These are phyloP conservation scores for Ictalurus furcatus DNA, from an alignment of 2,113 vertebrate genomes.

Conservation along the genomic window DNA sequence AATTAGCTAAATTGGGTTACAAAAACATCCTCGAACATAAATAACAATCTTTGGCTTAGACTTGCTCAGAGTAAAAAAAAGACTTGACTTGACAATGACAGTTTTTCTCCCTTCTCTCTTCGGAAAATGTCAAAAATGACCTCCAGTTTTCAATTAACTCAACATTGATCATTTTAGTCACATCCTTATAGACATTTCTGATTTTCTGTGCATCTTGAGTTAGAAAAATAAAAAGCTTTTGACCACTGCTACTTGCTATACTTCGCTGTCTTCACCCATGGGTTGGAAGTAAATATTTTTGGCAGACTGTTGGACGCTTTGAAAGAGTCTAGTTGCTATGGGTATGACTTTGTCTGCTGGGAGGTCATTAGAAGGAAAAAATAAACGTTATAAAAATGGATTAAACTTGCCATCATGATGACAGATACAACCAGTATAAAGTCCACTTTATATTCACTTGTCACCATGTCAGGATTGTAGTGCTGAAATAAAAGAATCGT, in stretches of 20 bases:
- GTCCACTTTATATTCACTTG: neutral
- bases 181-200: neutral
- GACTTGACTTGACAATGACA: too few relatives aligned
- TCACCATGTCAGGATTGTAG: neutral
- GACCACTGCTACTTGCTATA: neutral
- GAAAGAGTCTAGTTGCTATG: neutral
- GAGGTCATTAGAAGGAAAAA: neutral
- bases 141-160: neutral
- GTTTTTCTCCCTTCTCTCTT: neutral
- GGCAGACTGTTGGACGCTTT: neutral
- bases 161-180: neutral
- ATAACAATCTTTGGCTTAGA: conserved; percentile 1
- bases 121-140: neutral
- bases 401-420: neutral
- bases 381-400: neutral
- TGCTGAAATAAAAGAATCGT: neutral
- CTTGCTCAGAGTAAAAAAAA: neutral
- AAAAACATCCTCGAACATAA: conserved; percentile 20
- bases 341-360: neutral
- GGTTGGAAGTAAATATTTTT: neutral
- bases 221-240: neutral
- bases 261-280: neutral
- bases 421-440: neutral
- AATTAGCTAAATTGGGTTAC: conserved; percentile 16
- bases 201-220: neutral